Conservation (phyloP, 2,113 vertebrate genomes). For the Phalacrocorax aristotelis region DNA sequence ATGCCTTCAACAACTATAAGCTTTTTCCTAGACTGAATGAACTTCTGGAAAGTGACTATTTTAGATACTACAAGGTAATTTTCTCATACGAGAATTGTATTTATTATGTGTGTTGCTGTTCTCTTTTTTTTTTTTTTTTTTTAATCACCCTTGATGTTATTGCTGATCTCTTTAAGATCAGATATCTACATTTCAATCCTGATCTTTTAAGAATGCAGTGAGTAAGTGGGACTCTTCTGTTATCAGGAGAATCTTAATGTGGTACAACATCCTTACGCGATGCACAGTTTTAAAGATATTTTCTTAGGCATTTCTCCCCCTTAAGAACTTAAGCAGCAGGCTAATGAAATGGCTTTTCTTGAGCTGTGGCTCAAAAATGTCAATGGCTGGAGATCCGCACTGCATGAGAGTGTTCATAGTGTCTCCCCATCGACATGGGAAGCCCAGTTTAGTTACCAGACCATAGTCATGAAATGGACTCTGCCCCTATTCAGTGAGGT, state of each 20-base stretch:
- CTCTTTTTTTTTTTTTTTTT: too few species aligned
- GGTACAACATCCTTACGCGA: background rate
- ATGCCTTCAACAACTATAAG: constrained; percentile 87
- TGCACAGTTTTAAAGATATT: background rate
- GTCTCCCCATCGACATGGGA: background rate
- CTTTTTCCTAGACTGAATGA: constrained; percentile 86
- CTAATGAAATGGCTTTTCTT: background rate
- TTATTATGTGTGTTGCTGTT: background rate
- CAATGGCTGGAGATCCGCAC: background rate
- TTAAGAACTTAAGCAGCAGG: background rate
- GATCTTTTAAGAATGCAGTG: background rate
- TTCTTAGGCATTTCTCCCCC: background rate
- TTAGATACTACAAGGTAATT: constrained; percentile 92
- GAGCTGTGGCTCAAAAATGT: background rate
- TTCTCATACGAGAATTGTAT: background rate
- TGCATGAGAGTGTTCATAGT: background rate
- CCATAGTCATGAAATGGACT: background rate
- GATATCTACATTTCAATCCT: background rate
- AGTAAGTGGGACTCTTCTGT: background rate
- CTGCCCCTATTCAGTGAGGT: too few species aligned
- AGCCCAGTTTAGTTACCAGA: background rate
- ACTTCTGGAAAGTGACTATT: constrained; percentile 89
- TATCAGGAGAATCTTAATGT: background rate
- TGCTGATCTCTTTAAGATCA: background rate
- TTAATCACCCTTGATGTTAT: background rate